Evolutionary conservation across 2,113 vertebrate genomes (phyloP).

Genomic region (Zeus faber): DNA sequence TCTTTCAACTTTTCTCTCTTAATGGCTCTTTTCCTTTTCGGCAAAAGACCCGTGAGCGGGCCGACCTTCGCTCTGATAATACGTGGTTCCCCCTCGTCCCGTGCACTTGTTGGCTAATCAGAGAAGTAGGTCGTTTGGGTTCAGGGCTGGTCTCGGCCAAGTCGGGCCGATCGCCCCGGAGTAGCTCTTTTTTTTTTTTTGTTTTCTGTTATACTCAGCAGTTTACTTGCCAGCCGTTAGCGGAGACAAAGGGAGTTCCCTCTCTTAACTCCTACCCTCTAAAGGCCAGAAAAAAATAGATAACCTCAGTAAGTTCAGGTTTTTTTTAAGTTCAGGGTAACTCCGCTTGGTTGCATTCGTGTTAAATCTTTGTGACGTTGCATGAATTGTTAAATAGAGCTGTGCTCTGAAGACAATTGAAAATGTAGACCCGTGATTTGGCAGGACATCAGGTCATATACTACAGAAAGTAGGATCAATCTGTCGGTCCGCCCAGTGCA

Average conservation of each 20-base stretch:
- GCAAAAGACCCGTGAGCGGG: background rate
- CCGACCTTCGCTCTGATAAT: background rate
- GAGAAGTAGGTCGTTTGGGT: conserved; percentile 2
- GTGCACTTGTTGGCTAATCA: background rate
- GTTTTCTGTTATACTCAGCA: no score
- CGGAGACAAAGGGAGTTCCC: conserved; percentile 23
- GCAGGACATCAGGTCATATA: no score
- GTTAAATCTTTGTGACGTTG: no score
- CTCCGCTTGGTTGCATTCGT: no score
- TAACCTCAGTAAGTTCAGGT: background rate
- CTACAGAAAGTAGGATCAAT: no score
- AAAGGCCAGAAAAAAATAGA: background rate
- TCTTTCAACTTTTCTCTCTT: background rate
- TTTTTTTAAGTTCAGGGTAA: no score
- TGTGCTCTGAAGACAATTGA: no score
- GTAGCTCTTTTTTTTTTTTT: background rate
- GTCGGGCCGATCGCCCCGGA: background rate
- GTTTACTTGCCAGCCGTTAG: conserved; percentile 25
- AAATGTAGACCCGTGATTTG: no score
- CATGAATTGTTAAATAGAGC: no score
- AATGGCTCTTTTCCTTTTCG: background rate
- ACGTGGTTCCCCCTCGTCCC: background rate
- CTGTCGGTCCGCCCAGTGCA: no score
- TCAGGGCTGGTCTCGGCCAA: background rate
- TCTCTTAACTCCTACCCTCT: background rate